These are phyloP conservation scores for Myotis daubentonii DNA, from an alignment of 2,797 vertebrate species.

Conservation along the genomic window DNA sequence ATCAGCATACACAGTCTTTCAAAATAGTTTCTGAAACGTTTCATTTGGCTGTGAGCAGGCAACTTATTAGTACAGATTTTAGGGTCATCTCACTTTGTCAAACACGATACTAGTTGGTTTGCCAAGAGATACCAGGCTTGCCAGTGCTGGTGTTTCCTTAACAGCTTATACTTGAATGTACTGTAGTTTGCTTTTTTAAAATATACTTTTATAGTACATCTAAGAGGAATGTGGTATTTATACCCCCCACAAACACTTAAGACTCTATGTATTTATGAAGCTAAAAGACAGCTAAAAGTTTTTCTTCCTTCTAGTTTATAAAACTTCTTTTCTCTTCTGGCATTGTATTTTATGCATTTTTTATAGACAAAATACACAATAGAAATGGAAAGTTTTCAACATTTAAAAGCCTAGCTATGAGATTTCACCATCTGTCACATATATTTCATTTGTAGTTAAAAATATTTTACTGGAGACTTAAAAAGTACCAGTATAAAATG, in stretches of 20 bases:
- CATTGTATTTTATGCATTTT: not conserved
- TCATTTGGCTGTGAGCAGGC: not conserved
- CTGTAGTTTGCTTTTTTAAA: not conserved
- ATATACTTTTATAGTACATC: not conserved
- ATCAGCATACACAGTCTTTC: not conserved
- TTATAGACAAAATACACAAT: not conserved
- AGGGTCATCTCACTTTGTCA: not conserved
- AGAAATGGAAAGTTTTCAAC: not conserved
- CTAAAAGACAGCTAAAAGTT: not conserved
- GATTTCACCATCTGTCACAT: not conserved
- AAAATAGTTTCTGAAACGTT: not conserved
- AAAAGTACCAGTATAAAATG: not conserved
- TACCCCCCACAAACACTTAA: not conserved
- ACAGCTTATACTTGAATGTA: not conserved
- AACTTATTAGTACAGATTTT: not conserved
- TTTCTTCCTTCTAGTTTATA: not conserved
- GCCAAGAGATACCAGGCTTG: not conserved
- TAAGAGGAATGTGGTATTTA: not conserved
- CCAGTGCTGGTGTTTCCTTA: not conserved
- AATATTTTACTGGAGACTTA: not conserved
- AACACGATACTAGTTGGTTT: not conserved
- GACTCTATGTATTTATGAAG: not conserved
- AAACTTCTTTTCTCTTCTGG: not conserved
- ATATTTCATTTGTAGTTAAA: slow-evolving; percentile 16
- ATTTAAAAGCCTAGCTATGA: not conserved